Evolutionary conservation across 2,113 vertebrate species (phyloP).

Genomic region (Apteryx owenii): DNA sequence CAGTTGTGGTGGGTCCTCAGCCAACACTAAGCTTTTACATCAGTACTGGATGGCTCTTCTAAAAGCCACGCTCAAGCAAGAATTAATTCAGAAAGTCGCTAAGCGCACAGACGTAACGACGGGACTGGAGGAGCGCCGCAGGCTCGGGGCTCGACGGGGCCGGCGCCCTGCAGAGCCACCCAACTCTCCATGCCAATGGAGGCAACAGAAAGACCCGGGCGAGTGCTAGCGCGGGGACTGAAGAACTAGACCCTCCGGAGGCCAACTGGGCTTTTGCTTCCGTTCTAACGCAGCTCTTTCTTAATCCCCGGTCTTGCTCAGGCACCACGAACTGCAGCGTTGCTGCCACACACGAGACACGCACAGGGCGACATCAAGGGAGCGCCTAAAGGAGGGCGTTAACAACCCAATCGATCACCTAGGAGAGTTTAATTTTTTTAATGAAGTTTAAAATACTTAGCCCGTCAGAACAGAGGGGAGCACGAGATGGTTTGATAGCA

Average conservation of each 20-base stretch:
- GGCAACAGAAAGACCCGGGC: neutral
- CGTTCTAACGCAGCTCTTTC: neutral
- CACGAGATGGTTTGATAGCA: neutral
- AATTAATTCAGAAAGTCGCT: neutral
- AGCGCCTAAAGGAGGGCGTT: neutral
- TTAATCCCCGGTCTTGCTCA: neutral
- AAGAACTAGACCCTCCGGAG: neutral
- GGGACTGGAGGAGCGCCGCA: neutral
- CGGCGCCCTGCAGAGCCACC: too few species aligned
- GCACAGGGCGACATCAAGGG: neutral
- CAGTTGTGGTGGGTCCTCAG: neutral
- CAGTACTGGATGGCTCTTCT: neutral
- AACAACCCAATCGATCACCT: neutral
- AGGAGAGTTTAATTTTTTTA: neutral
- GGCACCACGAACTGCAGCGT: too few species aligned
- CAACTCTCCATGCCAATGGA: neutral
- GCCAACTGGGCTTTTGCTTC: neutral
- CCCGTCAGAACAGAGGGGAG: neutral
- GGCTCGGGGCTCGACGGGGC: neutral
- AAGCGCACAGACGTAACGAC: accelerated
- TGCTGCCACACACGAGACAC: neutral
- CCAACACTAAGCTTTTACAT: accelerated
- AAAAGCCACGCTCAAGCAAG: neutral
- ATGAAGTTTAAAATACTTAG: neutral
- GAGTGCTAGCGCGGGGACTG: neutral